phyloP scores from a whole-genome alignment of 2,797 vertebrate genomes.

The Oreochromis grahami region DNA sequence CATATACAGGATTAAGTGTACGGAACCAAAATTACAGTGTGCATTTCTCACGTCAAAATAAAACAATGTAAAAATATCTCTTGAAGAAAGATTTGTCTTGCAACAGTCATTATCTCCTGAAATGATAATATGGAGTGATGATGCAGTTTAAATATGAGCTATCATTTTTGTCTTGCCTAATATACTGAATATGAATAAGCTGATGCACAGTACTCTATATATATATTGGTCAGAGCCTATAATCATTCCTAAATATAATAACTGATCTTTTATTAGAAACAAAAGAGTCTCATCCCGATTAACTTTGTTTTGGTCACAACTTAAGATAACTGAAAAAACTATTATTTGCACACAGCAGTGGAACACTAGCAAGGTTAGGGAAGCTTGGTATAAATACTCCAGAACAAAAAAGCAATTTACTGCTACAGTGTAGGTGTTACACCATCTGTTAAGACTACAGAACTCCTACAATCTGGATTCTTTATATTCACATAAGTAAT shows the following conservation, averaged over 20 bases:
- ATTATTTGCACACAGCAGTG: slow-evolving; percentile 32
- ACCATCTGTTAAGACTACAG: slow-evolving; percentile 70
- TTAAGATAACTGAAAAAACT: slow-evolving; percentile 24
- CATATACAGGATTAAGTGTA: background rate
- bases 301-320: background rate
- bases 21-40: background rate
- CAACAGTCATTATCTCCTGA: background rate
- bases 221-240: background rate
- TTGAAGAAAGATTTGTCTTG: background rate
- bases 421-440: slow-evolving; percentile 71
- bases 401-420: slow-evolving; percentile 71
- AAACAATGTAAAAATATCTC: background rate
- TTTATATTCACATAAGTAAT: slow-evolving; percentile 33
- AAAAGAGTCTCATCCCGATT: background rate
- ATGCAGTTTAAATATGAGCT: background rate
- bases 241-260: background rate
- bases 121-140: background rate
- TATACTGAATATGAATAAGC: background rate
- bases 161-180: background rate
- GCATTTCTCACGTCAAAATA: background rate
- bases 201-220: background rate
- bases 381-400: slow-evolving; percentile 66
- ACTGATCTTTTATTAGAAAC: background rate
- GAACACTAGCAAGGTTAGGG: slow-evolving; percentile 33
- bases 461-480: slow-evolving; percentile 50